Evolutionary conservation across 2,113 vertebrate genomes (phyloP).

Genomic region (Nothobranchius kuhntae): DNA sequence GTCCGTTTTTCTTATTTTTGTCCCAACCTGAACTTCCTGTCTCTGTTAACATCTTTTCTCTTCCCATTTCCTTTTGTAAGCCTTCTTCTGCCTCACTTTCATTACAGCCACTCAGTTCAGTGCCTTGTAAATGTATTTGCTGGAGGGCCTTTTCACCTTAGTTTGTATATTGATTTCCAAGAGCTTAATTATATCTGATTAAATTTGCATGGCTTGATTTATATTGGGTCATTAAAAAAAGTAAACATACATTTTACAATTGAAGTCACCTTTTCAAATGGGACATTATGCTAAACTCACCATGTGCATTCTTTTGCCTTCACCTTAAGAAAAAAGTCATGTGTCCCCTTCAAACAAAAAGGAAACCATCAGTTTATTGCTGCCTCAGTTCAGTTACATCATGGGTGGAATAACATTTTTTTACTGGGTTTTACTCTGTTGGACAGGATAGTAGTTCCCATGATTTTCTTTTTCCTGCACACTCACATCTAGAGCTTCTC

Average conservation of each 20-base stretch:
- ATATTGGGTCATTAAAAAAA: background rate
- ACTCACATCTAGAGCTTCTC: constrained; percentile 8
- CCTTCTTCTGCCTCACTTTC: background rate
- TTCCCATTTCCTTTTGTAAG: background rate
- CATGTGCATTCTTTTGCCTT: too few species aligned
- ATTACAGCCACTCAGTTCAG: background rate
- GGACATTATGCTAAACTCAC: too few species aligned
- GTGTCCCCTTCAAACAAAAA: too few species aligned
- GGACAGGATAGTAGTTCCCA: background rate
- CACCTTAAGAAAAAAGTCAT: too few species aligned
- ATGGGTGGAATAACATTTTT: too few species aligned
- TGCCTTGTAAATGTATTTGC: constrained; percentile 1
- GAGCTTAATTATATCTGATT: background rate
- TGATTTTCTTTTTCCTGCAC: background rate
- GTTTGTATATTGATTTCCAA: background rate
- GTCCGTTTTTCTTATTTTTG: background rate
- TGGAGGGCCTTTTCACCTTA: background rate
- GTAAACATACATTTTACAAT: too few species aligned
- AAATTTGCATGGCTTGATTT: background rate
- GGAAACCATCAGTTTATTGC: too few species aligned
- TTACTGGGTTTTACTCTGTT: too few species aligned
- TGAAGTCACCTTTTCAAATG: too few species aligned
- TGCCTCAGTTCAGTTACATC: too few species aligned
- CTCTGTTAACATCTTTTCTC: background rate
- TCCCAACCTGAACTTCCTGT: background rate